These are phyloP conservation scores for Oryctes rhinoceros DNA, from an alignment of 1,140 invertebrate genomes.

Conservation along the genomic window DNA sequence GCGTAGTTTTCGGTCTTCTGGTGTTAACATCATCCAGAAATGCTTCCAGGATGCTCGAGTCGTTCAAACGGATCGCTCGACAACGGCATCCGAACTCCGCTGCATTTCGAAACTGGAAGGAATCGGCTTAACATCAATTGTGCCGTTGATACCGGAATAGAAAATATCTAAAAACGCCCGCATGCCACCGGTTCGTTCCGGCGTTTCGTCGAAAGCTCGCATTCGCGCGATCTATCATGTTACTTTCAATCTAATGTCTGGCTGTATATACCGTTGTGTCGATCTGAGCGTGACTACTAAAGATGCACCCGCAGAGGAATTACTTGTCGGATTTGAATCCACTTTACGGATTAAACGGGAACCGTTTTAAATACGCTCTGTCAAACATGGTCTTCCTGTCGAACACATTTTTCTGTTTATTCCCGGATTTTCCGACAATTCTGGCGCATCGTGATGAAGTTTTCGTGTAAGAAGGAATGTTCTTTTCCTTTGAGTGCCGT, in stretches of 20 bases:
- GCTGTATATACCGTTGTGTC: conserved; percentile 2
- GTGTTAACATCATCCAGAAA: not conserved
- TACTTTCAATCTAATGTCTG: conserved; percentile 23
- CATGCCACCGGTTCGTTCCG: conserved; percentile 7
- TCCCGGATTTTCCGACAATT: conserved; percentile 35
- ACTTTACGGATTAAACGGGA: conserved; percentile 50
- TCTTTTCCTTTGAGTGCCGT: not conserved
- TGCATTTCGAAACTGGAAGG: conserved; percentile 43
- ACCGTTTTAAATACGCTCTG: conserved; percentile 47
- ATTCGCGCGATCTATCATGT: conserved; percentile 18
- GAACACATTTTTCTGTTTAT: conserved; percentile 44
- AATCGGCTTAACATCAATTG: conserved; percentile 49
- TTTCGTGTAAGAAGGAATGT: conserved; percentile 7
- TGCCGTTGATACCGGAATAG: conserved; percentile 46
- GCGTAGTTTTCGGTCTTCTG: no score
- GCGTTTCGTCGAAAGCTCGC: conserved; percentile 17
- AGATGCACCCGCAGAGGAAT: conserved; percentile 47
- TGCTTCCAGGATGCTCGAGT: not conserved
- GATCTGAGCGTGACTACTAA: conserved; percentile 27
- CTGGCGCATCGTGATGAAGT: conserved; percentile 24
- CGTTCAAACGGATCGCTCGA: not conserved
- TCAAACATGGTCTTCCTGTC: conserved; percentile 46
- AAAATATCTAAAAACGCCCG: conserved; percentile 22
- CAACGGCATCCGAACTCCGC: not conserved
- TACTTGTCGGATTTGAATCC: conserved; percentile 50